Conservation (phyloP, 2,888 invertebrate species). For the Cartodere bifasciata region DNA sequence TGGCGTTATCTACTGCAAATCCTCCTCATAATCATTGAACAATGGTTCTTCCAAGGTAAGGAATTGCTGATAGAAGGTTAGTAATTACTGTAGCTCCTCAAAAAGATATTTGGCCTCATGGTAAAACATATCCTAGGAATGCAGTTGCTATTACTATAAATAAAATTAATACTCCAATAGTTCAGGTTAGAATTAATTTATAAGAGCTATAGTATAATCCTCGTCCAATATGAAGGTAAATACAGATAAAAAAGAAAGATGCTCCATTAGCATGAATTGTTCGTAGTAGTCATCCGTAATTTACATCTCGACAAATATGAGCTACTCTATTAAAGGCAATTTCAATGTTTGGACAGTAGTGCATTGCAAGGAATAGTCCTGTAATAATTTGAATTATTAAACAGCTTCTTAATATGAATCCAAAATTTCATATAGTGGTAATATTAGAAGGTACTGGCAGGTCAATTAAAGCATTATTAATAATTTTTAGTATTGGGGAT, state of each 20-base stretch:
- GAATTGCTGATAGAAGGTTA: conserved; percentile 58
- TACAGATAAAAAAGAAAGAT: conserved; percentile 57
- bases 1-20: conserved; percentile 60
- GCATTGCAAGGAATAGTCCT: conserved; percentile 57
- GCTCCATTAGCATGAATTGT: conserved; percentile 58
- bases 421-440: conserved; percentile 55
- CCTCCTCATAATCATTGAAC: conserved; percentile 67
- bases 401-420: conserved; percentile 49
- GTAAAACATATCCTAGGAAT: conserved; percentile 66
- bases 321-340: conserved; percentile 52
- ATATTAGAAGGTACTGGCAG: conserved; percentile 50
- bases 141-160: conserved; percentile 57
- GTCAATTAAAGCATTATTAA: conserved; percentile 45
- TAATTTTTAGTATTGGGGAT: conserved; percentile 43
- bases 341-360: conserved; percentile 50
- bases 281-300: conserved; percentile 54
- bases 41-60: conserved; percentile 48
- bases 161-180: conserved; percentile 50
- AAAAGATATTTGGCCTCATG: conserved; percentile 72
- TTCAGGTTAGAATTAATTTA: conserved; percentile 45
- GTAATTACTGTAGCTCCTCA: conserved; percentile 71
- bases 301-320: conserved; percentile 59
- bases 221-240: conserved; percentile 56
- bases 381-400: conserved; percentile 53
- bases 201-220: conserved; percentile 42